Conservation (phyloP, 2,113 vertebrate species). For the Vimba vimba region DNA sequence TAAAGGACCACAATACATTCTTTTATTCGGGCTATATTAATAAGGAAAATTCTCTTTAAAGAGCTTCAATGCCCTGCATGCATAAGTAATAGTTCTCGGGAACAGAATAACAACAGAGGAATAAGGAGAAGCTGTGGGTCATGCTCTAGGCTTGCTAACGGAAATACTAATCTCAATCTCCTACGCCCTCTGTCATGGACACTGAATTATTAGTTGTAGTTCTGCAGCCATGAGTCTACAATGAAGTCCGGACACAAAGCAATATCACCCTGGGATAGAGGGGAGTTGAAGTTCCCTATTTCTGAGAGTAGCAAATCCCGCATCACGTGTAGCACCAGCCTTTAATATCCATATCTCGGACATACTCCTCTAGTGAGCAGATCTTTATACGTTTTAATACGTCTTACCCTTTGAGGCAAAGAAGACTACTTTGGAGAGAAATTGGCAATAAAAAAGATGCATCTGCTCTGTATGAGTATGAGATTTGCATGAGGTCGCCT, state of each 20-base stretch:
- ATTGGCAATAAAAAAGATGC: slow-evolving; percentile 6
- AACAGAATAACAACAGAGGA: not conserved
- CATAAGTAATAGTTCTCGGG: slow-evolving; percentile 6
- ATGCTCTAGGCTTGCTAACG: slow-evolving; percentile 14
- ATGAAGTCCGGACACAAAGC: slow-evolving; percentile 21
- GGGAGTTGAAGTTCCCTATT: slow-evolving; percentile 7
- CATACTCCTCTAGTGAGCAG: not conserved
- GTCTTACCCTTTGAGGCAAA: slow-evolving; percentile 11
- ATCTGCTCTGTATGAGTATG: not conserved
- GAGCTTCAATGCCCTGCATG: not conserved
- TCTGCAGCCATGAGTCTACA: not conserved
- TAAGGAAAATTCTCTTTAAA: not conserved
- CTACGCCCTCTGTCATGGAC: slow-evolving; percentile 8
- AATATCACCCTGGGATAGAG: not conserved
- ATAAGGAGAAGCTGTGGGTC: slow-evolving; percentile 17
- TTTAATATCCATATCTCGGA: slow-evolving; percentile 20
- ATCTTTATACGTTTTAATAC: slow-evolving; percentile 26
- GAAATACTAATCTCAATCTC: slow-evolving; percentile 24
- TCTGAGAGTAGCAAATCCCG: slow-evolving; percentile 1
- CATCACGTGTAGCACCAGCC: not conserved
- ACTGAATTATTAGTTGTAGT: slow-evolving; percentile 7
- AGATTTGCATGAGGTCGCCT: slow-evolving; percentile 18
- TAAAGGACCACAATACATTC: not conserved
- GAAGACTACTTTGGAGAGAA: not conserved
- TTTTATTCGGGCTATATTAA: slow-evolving; percentile 7